Evolutionary conservation across 1,140 invertebrate genomes (phyloP).

Genomic region (Atopsyche davidsoni): DNA sequence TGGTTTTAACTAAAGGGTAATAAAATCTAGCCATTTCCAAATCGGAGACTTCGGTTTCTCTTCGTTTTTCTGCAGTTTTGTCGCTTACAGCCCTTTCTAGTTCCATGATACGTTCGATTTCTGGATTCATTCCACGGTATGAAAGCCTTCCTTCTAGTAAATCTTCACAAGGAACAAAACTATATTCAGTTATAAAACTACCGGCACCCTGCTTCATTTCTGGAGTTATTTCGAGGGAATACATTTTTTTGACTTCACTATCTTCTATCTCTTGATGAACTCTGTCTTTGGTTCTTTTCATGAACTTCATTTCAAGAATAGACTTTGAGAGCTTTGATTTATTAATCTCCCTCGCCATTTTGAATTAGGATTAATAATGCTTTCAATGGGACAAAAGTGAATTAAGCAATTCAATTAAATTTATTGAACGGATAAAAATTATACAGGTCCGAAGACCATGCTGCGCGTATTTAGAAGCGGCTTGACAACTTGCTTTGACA

Average conservation of each 20-base stretch:
- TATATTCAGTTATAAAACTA: conserved; percentile 68
- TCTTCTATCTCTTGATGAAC: conserved; percentile 68
- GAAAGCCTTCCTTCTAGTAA: conserved; percentile 76
- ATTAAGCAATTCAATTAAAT: no score
- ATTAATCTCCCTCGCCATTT: conserved; percentile 21
- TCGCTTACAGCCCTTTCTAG: conserved; percentile 37
- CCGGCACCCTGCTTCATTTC: conserved; percentile 53
- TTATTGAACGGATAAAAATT: no score
- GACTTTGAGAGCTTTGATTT: conserved; percentile 55
- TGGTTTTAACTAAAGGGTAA: conserved; percentile 26
- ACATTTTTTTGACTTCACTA: conserved; percentile 60
- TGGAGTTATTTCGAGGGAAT: conserved; percentile 58
- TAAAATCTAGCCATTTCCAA: conserved; percentile 56
- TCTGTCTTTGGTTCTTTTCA: conserved; percentile 82
- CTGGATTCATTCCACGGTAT: conserved; percentile 83
- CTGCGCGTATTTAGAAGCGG: no score
- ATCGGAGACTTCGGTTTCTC: conserved; percentile 58
- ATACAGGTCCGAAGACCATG: no score
- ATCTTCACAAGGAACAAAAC: conserved; percentile 67
- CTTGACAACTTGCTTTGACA: no score
- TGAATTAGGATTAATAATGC: no score
- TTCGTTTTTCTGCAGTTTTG: conserved; percentile 33
- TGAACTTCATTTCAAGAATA: conserved; percentile 79
- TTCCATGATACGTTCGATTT: conserved; percentile 73
- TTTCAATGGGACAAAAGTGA: no score